These are phyloP conservation scores for Stylophora pistillata DNA, from an alignment of 64 coral and sea anemone genomes.

Conservation along the genomic window DNA sequence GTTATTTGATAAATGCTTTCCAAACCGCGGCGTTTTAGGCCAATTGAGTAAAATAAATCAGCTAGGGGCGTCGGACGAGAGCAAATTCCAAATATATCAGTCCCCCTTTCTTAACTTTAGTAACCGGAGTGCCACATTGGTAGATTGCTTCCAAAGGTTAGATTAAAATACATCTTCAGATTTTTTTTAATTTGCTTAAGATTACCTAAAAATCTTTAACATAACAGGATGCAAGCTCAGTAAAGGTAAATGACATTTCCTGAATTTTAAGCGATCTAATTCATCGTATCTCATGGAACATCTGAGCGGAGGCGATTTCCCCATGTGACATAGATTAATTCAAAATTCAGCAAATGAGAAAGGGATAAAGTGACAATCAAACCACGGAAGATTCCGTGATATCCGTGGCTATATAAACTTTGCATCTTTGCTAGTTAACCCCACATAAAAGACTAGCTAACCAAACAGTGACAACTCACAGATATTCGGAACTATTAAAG, in stretches of 20 bases:
- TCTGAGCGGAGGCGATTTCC: not conserved
- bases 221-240: not conserved
- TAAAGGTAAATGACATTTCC: constrained; percentile 12
- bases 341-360: not conserved
- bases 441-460: not conserved
- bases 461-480: not conserved
- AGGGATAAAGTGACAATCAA: not conserved
- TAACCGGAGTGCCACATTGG: too few relatives aligned
- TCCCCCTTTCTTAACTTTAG: too few relatives aligned
- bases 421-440: not conserved
- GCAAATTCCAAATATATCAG: not conserved
- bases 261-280: constrained; percentile 7
- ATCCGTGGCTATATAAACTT: not conserved
- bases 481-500: constrained; percentile 1
- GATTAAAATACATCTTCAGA: not conserved
- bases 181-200: not conserved
- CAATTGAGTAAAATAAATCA: not conserved
- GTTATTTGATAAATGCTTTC: constrained; percentile 11
- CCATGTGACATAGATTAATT: not conserved
- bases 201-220: not conserved
- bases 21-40: not conserved
- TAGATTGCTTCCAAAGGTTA: not conserved
- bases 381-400: not conserved
- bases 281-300: not conserved
- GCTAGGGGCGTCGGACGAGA: not conserved